A percentile compares a stretch with the other conserved stretches of the same genome.
phyloP scores from a whole-genome alignment of 2,888 invertebrate genomes.

The Oxycera nigricornis region DNA sequence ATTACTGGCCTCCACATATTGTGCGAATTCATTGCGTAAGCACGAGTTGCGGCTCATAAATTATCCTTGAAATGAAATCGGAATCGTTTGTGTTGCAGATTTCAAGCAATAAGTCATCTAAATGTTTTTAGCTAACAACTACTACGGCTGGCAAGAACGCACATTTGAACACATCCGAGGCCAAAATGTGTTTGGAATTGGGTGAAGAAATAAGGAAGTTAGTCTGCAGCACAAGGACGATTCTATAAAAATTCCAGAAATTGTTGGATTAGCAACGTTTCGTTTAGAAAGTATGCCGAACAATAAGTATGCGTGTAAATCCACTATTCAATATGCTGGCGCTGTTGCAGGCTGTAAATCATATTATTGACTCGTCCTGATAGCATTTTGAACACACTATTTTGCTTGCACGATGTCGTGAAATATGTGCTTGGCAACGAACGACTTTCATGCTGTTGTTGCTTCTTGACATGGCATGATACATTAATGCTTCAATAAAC shows the following conservation, averaged over 20 bases:
- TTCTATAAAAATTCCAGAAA: too few species aligned
- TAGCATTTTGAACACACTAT: too few species aligned
- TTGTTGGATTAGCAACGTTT: too few species aligned
- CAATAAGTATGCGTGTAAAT: not conserved
- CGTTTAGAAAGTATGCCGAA: not conserved
- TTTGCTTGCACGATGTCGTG: too few species aligned
- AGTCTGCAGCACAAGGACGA: too few species aligned
- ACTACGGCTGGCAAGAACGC: not conserved
- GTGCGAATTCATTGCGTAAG: constrained; percentile 46
- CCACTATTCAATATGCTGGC: constrained; percentile 15
- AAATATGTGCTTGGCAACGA: too few species aligned
- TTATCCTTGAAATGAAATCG: constrained; percentile 43
- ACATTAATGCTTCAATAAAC: too few species aligned
- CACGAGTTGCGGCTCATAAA: constrained; percentile 46
- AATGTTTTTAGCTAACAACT: constrained; percentile 24
- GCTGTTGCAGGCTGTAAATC: constrained; percentile 12
- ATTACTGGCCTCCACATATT: constrained; percentile 41
- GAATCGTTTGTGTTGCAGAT: constrained; percentile 45
- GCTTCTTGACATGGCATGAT: too few species aligned
- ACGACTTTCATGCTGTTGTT: too few species aligned
- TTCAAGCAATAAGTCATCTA: constrained; percentile 44
- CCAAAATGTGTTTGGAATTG: too few species aligned
- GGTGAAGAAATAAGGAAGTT: not conserved
- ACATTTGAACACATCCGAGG: not conserved
- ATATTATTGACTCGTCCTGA: constrained; percentile 18